A percentile compares a stretch with the other conserved stretches of the same genome.
phyloP scores from a whole-genome alignment of 2,888 invertebrate species.

The Calameuta filiformis region DNA sequence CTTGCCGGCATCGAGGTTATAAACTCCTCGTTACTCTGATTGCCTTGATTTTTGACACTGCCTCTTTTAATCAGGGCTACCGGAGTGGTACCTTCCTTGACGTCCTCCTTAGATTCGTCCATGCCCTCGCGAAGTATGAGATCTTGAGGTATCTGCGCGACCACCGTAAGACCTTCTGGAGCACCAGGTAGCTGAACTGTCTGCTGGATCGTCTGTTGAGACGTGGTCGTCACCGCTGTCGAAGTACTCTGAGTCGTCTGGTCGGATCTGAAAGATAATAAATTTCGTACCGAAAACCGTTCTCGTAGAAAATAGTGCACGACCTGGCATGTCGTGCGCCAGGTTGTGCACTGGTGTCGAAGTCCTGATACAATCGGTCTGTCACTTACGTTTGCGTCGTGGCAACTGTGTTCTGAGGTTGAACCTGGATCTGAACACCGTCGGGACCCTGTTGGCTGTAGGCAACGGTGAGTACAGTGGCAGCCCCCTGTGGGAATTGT shows the following conservation, averaged over 20 bases:
- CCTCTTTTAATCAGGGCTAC: conserved; percentile 67
- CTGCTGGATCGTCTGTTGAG: conserved; percentile 64
- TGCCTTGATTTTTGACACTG: conserved; percentile 63
- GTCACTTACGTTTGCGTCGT: conserved; percentile 61
- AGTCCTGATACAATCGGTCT: neutral
- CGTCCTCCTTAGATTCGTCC: conserved; percentile 66
- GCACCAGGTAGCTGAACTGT: conserved; percentile 67
- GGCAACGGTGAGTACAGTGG: conserved; percentile 80
- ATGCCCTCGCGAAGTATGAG: conserved; percentile 71
- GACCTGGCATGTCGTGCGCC: too few species aligned
- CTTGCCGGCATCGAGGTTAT: conserved; percentile 68
- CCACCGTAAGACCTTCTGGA: conserved; percentile 75
- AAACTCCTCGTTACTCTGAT: conserved; percentile 59
- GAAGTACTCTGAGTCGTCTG: conserved; percentile 64
- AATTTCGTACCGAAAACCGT: neutral
- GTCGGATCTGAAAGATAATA: conserved; percentile 48
- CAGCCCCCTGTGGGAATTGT: conserved; percentile 77
- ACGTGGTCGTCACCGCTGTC: conserved; percentile 61
- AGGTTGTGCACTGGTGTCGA: neutral
- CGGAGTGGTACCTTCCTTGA: conserved; percentile 65
- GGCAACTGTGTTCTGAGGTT: conserved; percentile 63
- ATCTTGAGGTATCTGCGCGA: conserved; percentile 78
- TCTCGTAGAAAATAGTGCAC: neutral
- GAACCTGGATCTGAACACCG: conserved; percentile 64
- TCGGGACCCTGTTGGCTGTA: conserved; percentile 74